Percentiles rank a stretch among this genome's conserved stretches.
Conservation (phyloP, 2,888 invertebrate species). For the Watsonalla cultraria region DNA sequence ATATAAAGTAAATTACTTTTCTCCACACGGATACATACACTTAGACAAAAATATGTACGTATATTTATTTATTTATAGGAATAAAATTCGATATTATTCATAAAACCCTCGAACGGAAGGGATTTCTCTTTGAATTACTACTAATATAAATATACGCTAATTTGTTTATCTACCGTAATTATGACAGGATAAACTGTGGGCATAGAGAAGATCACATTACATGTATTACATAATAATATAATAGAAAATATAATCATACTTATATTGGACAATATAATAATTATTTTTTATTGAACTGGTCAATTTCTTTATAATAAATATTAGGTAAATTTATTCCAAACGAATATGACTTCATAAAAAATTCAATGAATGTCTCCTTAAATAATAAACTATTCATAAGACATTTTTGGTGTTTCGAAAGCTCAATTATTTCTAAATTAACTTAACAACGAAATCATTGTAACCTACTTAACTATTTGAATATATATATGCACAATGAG, state of each 20-base stretch:
- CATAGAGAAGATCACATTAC: conserved; percentile 26
- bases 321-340: no score
- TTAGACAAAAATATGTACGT: conserved; percentile 70
- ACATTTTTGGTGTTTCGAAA: conserved; percentile 61
- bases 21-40: conserved; percentile 63
- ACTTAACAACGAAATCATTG: neutral
- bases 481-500: conserved; percentile 4
- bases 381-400: conserved; percentile 63
- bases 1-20: conserved; percentile 64
- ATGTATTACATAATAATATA: conserved; percentile 26
- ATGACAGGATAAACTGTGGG: conserved; percentile 41
- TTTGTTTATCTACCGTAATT: conserved; percentile 18
- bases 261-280: conserved; percentile 18
- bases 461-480: conserved; percentile 2
- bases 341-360: conserved; percentile 5
- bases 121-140: conserved; percentile 40
- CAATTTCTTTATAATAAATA: no score
- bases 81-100: conserved; percentile 67
- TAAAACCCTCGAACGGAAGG: conserved; percentile 45
- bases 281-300: conserved; percentile 4
- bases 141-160: conserved; percentile 17
- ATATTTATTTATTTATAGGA: conserved; percentile 39
- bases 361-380: conserved; percentile 19
- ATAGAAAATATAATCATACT: conserved; percentile 1
- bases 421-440: conserved; percentile 35